phyloP scores from a whole-genome alignment of 2,888 invertebrate genomes.

The Parelbella ahira region DNA sequence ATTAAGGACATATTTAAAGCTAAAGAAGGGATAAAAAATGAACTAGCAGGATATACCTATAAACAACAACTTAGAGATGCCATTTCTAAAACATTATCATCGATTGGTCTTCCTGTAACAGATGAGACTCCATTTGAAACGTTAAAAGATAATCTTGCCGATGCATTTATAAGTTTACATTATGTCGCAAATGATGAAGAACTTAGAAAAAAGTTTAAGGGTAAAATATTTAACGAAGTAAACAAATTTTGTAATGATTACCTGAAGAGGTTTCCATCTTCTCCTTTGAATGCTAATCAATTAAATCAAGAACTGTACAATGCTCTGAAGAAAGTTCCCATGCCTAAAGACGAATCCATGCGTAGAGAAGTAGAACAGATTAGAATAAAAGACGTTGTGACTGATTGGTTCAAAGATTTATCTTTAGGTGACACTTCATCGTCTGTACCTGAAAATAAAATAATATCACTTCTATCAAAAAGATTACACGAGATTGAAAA shows the following conservation, averaged over 20 bases:
- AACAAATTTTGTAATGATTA: slow-evolving; percentile 46
- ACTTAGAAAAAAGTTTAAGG: slow-evolving; percentile 38
- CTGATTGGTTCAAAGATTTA: slow-evolving; percentile 44
- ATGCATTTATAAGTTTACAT: slow-evolving; percentile 52
- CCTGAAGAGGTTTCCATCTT: slow-evolving; percentile 38
- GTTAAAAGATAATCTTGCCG: slow-evolving; percentile 49
- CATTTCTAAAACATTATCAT: slow-evolving; percentile 40
- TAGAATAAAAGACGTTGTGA: slow-evolving; percentile 45
- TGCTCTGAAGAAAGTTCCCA: slow-evolving; percentile 42
- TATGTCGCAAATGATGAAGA: slow-evolving; percentile 38
- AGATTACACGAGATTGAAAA: slow-evolving; percentile 46
- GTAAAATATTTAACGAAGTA: slow-evolving; percentile 44
- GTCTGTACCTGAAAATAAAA: slow-evolving; percentile 37
- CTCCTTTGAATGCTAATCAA: slow-evolving; percentile 37
- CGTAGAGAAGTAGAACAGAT: slow-evolving; percentile 45
- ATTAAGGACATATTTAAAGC: slow-evolving; percentile 38
- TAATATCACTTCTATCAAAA: slow-evolving; percentile 41
- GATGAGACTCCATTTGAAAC: slow-evolving; percentile 43
- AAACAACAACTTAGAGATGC: slow-evolving; percentile 45
- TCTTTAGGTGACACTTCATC: slow-evolving; percentile 32
- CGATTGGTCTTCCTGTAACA: slow-evolving; percentile 33
- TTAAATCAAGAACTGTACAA: slow-evolving; percentile 43
- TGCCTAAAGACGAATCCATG: slow-evolving; percentile 45
- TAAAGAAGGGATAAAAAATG: slow-evolving; percentile 38
- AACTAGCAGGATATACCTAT: slow-evolving; percentile 42